Evolutionary conservation across 2,113 vertebrate genomes (phyloP), one percentile per base, ranked within the genome.

Genomic region (Rhinolophus ferrumequinum): DNA sequence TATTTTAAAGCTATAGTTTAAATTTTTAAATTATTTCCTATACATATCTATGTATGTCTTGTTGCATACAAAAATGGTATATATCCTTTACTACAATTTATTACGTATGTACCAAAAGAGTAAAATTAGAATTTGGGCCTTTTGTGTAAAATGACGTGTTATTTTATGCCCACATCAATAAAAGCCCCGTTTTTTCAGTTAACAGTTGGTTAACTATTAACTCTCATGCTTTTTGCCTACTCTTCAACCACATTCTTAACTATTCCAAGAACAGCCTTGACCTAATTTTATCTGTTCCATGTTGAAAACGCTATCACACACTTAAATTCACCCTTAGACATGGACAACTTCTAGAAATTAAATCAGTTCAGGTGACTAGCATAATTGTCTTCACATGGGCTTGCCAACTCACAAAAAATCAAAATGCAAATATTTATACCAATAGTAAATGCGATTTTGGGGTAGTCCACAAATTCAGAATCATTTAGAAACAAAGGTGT

Each of bases 271-370:
- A 54, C 5, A 79, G 9, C 12, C 41, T 90, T 52, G 14, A 70
- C 19, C 11, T 69, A 84, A 69, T 84, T 93, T 60, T 89, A 72
- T 89, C 50, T 80, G 58, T 62, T 97, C 44, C 80, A 50, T 84
- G 50, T 90, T 79, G 62, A 94, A 93, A 80, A 95, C 41, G 9
- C 30, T 76, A 56, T 30, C 54, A n/a, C 12, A 33, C 18, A 79
- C 41, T 75, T 69, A 54, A 75, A 62, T 41, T 96, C n/a, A 94
- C 35, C 44, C 58, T 95, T 64, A 87, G 62, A 80, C 19, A 33
- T 2, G 70, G 60, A 73, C 47, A 67, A 30, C 33, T 82, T 95
- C 44, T 44, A 64, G 77, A 95, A 93, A 70, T 85, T 88, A 80
- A 85, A n/a, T 94, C 50, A 83, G 16, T 52, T 80, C 67, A 58